Evolutionary conservation across 1,140 invertebrate species (phyloP), one percentile per base, ranked within the genome.

Genomic region (Caerostris extrusa): DNA sequence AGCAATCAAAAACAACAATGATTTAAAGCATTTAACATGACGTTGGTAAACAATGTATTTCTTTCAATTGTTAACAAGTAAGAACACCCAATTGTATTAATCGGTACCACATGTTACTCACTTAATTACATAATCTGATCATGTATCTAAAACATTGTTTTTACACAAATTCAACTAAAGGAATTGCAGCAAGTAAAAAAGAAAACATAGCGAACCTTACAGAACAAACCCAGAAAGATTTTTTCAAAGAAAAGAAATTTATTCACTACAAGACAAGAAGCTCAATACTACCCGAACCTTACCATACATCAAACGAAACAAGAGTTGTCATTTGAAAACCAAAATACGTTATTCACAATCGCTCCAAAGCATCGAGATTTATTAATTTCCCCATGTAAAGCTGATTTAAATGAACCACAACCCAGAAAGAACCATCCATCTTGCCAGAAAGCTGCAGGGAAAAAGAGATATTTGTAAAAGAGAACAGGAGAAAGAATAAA

Each of bases 331-430:
- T 77, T 77, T 53, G 34, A 77, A 77, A 77, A 12, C 19, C 34
- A 34, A 34, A 34, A 34, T 34, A 34, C 34, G 34, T 34, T 34
- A 34, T 34, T 34, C 34, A 34, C 34, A 34, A 34, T 34, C 34
- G 34, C 71, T 14, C 71, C 71, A 53, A 10, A 77, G 71, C 10
- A 14, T 34, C 10, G 71, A 77, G 71, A 77, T 77, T 77, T 77
- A 77, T 77, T 77, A 77, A 77, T 77, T 77, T 77, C 34, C 19
- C 34, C 10, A 50, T 12, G 71, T 12, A 50, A 50, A 53, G 71
- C 71, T 77, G 71, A 77, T 77, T 77, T 77, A 77, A 77, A 77
- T 77, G 71, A 77, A 77, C 71, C 71, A 53, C 71, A 77, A 14
- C 71, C 8, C 7, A 3, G 10, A 5, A 77, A 77, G 71, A 77